Conservation (phyloP, 2,888 invertebrate species). For the Anticlea derivata region DNA sequence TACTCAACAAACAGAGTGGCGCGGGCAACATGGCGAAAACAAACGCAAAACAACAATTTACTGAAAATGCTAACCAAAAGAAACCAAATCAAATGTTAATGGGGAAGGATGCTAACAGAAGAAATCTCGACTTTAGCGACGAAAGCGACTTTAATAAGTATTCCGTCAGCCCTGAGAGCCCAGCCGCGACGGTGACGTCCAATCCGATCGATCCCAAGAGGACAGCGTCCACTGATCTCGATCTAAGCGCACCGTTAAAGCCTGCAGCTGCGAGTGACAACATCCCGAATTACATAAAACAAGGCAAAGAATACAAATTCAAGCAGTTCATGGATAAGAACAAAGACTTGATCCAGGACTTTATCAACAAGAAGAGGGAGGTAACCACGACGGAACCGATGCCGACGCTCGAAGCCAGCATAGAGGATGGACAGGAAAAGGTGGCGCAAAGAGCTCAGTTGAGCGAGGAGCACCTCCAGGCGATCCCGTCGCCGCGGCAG, state of each 20-base stretch:
- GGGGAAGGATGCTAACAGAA: slow-evolving; percentile 3
- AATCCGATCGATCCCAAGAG: neutral
- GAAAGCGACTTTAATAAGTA: slow-evolving; percentile 3
- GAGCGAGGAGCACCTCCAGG: neutral
- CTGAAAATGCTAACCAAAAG: neutral
- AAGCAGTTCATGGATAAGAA: slow-evolving; percentile 42
- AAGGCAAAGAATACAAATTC: slow-evolving; percentile 34
- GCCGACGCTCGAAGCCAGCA: neutral
- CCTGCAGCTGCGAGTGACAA: neutral
- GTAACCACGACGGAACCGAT: slow-evolving; percentile 2
- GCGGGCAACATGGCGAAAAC: slow-evolving; percentile 1
- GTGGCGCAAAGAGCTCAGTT: neutral
- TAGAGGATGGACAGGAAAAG: neutral
- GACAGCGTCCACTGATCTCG: neutral
- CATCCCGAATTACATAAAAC: neutral
- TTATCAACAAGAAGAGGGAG: slow-evolving; percentile 14
- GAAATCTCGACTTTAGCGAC: slow-evolving; percentile 2
- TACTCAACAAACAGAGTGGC: slow-evolving; percentile 8
- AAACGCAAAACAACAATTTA: neutral
- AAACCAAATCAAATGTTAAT: neutral
- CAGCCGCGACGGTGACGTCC: neutral
- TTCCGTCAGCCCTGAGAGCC: slow-evolving; percentile 1
- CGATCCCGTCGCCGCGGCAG: slow-evolving; percentile 36
- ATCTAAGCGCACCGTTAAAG: neutral
- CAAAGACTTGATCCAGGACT: slow-evolving; percentile 36